These are phyloP conservation scores for Amphipoea oculea DNA, from an alignment of 2,888 invertebrate species.

Conservation along the genomic window DNA sequence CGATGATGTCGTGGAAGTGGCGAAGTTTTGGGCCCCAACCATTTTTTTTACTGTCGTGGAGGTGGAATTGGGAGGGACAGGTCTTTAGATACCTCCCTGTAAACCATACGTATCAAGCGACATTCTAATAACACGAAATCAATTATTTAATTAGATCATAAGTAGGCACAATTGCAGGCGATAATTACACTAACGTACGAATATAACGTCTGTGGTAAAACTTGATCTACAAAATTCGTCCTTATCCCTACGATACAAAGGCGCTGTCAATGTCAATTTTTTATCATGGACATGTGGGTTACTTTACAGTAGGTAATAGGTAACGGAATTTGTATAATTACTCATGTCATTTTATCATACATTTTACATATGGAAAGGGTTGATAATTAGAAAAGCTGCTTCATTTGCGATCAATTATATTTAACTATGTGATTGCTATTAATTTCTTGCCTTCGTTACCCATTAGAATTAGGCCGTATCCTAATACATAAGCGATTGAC, in stretches of 20 bases:
- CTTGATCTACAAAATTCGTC: neutral
- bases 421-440: slow-evolving; percentile 19
- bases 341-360: slow-evolving; percentile 28
- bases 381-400: slow-evolving; percentile 9
- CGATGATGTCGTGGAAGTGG: neutral
- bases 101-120: neutral
- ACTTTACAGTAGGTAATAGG: slow-evolving; percentile 4
- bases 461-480: neutral
- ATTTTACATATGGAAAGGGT: slow-evolving; percentile 37
- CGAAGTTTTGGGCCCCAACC: neutral
- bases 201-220: neutral
- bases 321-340: slow-evolving; percentile 25
- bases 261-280: neutral
- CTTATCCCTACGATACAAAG: neutral
- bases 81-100: slow-evolving; percentile 36
- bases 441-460: slow-evolving; percentile 28
- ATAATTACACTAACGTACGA: slow-evolving; percentile 15
- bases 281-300: neutral
- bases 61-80: neutral
- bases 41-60: neutral
- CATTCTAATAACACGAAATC: slow-evolving; percentile 31
- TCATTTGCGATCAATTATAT: slow-evolving; percentile 22
- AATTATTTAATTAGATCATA: slow-evolving; percentile 29
- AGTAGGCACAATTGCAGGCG: slow-evolving; percentile 18
- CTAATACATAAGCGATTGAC: neutral